Conservation (phyloP, 1,140 invertebrate species). For the Ditylenchus dipsaci region DNA sequence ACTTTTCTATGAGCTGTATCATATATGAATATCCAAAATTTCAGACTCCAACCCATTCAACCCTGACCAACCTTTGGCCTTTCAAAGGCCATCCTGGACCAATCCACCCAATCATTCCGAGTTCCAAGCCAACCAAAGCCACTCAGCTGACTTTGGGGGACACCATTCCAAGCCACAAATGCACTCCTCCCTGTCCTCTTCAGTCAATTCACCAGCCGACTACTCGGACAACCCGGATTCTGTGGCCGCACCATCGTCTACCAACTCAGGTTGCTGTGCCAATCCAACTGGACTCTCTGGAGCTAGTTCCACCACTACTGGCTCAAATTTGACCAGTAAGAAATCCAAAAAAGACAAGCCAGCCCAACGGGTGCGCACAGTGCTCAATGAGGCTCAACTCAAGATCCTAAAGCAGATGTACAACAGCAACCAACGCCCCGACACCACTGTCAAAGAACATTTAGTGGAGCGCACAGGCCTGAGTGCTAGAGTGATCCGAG, state of each 20-base stretch:
- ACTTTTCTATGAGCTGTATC: too few relatives aligned
- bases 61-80: too few relatives aligned
- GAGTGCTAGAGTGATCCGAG: slow-evolving; percentile 41
- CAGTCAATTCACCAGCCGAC: background rate
- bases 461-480: slow-evolving; percentile 91
- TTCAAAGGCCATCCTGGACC: too few relatives aligned
- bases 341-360: slow-evolving; percentile 27
- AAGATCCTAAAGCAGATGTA: slow-evolving; percentile 78
- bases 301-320: background rate
- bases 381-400: slow-evolving; percentile 95
- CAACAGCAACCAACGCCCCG: slow-evolving; percentile 90
- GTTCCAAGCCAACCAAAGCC: too few relatives aligned
- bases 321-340: background rate
- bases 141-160: background rate
- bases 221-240: background rate
- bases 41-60: too few relatives aligned
- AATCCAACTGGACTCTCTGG: background rate
- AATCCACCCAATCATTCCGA: too few relatives aligned
- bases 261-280: background rate
- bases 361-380: slow-evolving; percentile 89
- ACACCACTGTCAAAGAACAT: slow-evolving; percentile 98
- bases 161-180: background rate
- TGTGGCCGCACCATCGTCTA: background rate
- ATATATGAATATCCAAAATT: too few relatives aligned
- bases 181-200: background rate